phyloP scores from a whole-genome alignment of 2,888 invertebrate genomes.

The Mamestra brassicae region DNA sequence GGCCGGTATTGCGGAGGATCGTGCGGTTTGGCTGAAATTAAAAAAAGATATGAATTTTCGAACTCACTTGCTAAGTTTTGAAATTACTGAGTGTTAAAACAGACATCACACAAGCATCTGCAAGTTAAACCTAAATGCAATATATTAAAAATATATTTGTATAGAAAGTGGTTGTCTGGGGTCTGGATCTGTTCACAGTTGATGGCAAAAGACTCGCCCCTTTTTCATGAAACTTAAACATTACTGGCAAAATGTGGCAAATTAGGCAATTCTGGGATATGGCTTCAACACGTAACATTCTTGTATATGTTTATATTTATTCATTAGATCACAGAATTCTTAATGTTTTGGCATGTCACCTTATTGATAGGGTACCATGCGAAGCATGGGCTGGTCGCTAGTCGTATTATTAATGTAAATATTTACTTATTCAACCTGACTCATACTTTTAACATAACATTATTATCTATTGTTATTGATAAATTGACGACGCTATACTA shows the following conservation, averaged over 20 bases:
- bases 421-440: neutral
- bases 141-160: neutral
- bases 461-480: neutral
- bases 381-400: neutral
- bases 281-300: too few species aligned
- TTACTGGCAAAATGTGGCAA: too few species aligned
- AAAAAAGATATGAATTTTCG: neutral
- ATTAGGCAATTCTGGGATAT: too few species aligned
- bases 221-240: neutral
- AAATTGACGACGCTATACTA: neutral
- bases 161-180: neutral
- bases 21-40: constrained; percentile 44
- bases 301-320: neutral
- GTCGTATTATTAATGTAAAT: neutral
- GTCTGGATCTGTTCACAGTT: neutral
- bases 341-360: neutral
- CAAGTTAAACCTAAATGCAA: neutral
- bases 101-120: neutral
- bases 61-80: neutral
- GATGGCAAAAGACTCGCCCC: neutral
- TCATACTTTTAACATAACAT: neutral
- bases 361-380: neutral
- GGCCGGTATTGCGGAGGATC: constrained; percentile 68
- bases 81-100: neutral
- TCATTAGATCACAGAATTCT: neutral